These are phyloP conservation scores for Drosophila mimica DNA, from an alignment of 2,888 invertebrate species.

Conservation along the genomic window DNA sequence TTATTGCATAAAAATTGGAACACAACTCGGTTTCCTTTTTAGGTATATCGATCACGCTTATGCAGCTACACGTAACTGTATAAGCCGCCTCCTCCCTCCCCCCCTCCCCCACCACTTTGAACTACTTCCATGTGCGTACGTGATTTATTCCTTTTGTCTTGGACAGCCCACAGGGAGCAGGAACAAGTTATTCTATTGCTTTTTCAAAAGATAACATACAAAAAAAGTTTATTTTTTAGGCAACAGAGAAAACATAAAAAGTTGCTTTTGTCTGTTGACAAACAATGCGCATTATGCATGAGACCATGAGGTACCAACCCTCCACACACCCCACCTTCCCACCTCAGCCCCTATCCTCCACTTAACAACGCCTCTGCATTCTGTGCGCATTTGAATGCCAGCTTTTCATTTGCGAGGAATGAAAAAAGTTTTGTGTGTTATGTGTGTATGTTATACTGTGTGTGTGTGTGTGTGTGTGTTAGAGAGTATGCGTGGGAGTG, in stretches of 20 bases:
- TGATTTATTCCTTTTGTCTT: slow-evolving; percentile 48
- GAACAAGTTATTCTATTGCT: slow-evolving; percentile 44
- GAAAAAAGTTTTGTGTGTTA: slow-evolving; percentile 44
- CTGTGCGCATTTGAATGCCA: slow-evolving; percentile 67
- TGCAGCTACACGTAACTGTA: slow-evolving; percentile 56
- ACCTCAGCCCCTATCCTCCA: not conserved
- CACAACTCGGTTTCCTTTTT: slow-evolving; percentile 10
- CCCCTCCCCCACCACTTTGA: too few relatives aligned
- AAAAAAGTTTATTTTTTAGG: slow-evolving; percentile 37
- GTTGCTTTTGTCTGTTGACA: slow-evolving; percentile 78
- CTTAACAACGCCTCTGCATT: slow-evolving; percentile 33
- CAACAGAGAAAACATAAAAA: slow-evolving; percentile 57
- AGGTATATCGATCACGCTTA: slow-evolving; percentile 65
- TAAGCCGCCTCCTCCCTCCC: not conserved
- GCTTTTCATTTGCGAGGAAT: slow-evolving; percentile 19
- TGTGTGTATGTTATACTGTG: not conserved
- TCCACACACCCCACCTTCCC: not conserved
- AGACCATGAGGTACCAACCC: slow-evolving; percentile 26
- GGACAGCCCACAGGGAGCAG: not conserved
- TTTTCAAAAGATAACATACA: slow-evolving; percentile 44
- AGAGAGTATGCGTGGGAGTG: not conserved
- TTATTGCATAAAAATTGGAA: slow-evolving; percentile 39
- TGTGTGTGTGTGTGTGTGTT: slow-evolving; percentile 10
- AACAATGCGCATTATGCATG: slow-evolving; percentile 80
- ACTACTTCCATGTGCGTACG: slow-evolving; percentile 41